A percentile compares a stretch with the other conserved stretches of the same genome.
phyloP scores from a whole-genome alignment of 2,888 invertebrate species.

The Palloptera scutellata region DNA sequence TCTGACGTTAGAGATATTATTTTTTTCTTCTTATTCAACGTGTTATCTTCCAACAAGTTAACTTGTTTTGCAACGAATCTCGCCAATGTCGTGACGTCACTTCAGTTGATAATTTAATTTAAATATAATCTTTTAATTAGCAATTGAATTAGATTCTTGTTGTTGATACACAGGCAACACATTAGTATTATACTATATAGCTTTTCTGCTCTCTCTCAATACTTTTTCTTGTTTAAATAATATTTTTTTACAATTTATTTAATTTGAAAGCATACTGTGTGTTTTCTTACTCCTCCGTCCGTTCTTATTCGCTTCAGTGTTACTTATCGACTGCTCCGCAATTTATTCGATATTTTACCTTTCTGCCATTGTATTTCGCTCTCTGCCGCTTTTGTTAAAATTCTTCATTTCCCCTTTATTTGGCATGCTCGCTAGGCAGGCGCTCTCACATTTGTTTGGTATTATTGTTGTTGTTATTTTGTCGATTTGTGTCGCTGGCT shows the following conservation, averaged over 20 bases:
- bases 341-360: constrained; percentile 9
- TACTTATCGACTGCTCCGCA: constrained; percentile 24
- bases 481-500: constrained; percentile 5
- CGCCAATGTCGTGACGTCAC: not conserved
- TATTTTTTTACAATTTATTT: not conserved
- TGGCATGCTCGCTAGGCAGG: not conserved
- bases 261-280: not conserved
- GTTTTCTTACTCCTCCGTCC: constrained; percentile 8
- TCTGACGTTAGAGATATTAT: no score
- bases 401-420: not conserved
- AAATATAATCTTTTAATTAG: no score
- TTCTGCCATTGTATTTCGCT: not conserved
- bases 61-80: not conserved
- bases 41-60: no score
- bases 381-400: not conserved
- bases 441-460: not conserved
- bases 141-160: no score
- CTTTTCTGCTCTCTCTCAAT: not conserved
- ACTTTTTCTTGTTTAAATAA: not conserved
- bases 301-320: constrained; percentile 27
- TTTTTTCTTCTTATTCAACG: no score
- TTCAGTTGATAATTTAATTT: not conserved
- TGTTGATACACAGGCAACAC: no score
- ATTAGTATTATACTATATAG: no score
- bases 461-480: not conserved